Evolutionary conservation across 2,797 vertebrate species (phyloP), one percentile per base, ranked within the genome.

Genomic region (Sebastes cheni): DNA sequence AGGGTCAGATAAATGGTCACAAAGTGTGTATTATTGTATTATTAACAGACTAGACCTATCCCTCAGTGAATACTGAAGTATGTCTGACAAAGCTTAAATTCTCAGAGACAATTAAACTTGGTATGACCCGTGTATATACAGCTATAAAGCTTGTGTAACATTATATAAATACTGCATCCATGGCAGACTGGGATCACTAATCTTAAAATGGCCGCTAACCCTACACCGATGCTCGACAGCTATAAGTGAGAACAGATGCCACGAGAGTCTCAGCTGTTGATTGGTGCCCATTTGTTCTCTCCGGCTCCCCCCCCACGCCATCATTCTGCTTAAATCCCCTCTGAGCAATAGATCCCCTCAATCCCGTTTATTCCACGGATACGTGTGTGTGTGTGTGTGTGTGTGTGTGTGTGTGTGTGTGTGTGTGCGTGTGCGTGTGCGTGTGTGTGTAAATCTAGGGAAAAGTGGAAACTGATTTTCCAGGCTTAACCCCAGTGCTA

Each of bases 241-340:
- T 73, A 65, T 84, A 85, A 93, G 66, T 85, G 84, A 82, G 86
- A 93, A 83, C 93, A 93, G 91, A 91, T 91, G 92, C 87, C 68
- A 56, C 12, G 39, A 79, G 76, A 88, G 87, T 71, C 86, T 89
- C 91, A 91, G 90, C 88, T 92, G 90, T 83, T 92, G 90, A 92
- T 88, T 88, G 86, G 87, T 87, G 84, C 77, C 82, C 88, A 87
- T 86, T 89, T 90, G 80, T 82, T 86, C 69, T 56, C 68, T 65
- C 36, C 8, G 52, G 55, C 83, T 67, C 84, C 80, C 66, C 66
- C 80, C 62, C 82, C 71, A 68, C 75, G 85, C 82, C 67, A 82
- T 86, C 87, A 82, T 42, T 89, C 78, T 64, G 72, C 75, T 89
- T 90, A 93, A 95, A 94, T 88, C 91, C 90, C 84, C 72, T 85